phyloP scores from a whole-genome alignment of 1,140 invertebrate species.

The Melipona quadrifasciata region DNA sequence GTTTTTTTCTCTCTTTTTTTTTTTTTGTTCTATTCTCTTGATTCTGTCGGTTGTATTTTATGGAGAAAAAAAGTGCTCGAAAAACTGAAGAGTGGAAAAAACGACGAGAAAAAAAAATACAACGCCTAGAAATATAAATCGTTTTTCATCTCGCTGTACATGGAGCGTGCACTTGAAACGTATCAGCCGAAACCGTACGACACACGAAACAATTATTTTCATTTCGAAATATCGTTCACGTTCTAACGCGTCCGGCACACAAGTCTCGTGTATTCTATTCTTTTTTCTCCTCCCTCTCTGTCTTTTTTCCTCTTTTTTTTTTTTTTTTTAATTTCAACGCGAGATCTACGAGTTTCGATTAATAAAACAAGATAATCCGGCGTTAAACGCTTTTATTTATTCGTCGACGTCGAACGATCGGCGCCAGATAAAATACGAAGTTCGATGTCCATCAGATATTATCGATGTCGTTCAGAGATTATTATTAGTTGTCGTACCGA shows the following conservation, averaged over 20 bases:
- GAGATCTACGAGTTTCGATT: constrained; percentile 3
- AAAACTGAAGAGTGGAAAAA: background rate
- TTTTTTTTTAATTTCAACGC: background rate
- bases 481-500: no score
- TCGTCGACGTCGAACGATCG: no score
- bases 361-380: background rate
- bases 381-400: background rate
- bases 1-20: no score
- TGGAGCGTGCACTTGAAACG: background rate
- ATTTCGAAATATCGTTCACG: constrained; percentile 1
- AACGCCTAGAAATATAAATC: background rate
- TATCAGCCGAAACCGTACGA: background rate
- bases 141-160: constrained; percentile 1
- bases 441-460: background rate
- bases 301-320: no score
- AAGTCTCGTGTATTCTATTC: background rate
- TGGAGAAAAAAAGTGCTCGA: background rate
- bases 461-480: background rate
- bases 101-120: background rate
- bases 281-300: background rate
- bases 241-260: background rate
- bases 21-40: background rate
- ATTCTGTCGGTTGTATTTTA: background rate
- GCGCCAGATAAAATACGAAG: background rate
- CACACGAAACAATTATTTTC: constrained; percentile 8